Percentiles rank a stretch among this genome's conserved stretches.
These are phyloP conservation scores for Meloidogyne chitwoodi DNA, from an alignment of 1,140 invertebrate genomes.

Conservation along the genomic window DNA sequence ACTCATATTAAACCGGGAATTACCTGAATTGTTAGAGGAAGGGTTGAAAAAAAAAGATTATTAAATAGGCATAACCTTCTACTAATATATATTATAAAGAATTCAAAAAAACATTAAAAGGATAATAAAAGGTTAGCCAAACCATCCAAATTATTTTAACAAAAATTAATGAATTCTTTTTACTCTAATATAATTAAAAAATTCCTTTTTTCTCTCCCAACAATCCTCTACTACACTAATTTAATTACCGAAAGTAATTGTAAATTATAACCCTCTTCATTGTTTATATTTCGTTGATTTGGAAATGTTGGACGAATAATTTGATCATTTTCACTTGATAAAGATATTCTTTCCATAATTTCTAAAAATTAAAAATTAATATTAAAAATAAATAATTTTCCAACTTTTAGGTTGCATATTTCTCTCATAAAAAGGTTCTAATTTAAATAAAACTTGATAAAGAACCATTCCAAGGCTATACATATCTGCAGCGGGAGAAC, in stretches of 20 bases:
- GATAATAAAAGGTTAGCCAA: too few relatives aligned
- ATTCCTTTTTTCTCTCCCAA: too few relatives aligned
- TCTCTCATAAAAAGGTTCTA: constrained; percentile 58
- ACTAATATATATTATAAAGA: too few relatives aligned
- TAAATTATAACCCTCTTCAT: constrained; percentile 50
- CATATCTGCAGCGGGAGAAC: constrained; percentile 50
- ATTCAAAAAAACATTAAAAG: too few relatives aligned
- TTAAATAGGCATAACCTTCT: too few relatives aligned
- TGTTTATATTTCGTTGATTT: constrained; percentile 34
- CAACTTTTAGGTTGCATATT: constrained; percentile 44
- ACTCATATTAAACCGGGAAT: too few relatives aligned
- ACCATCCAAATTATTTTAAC: too few relatives aligned
- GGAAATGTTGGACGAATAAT: constrained; percentile 55
- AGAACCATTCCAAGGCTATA: constrained; percentile 53
- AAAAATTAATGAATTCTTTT: too few relatives aligned
- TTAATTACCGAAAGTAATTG: constrained; percentile 50
- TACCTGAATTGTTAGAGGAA: too few relatives aligned
- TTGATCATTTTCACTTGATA: constrained; percentile 57
- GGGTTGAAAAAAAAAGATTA: too few relatives aligned
- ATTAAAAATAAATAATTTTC: background rate
- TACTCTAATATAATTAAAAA: too few relatives aligned
- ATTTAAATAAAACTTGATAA: constrained; percentile 56
- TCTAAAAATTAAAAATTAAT: constrained; percentile 30
- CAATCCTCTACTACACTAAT: too few relatives aligned
- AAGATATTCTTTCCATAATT: constrained; percentile 52